Percentiles rank a stretch among this genome's conserved stretches.
Evolutionary conservation across 53 echinoderm and acorn worm species (phyloP).

Genomic region (Glandiceps talaboti): DNA sequence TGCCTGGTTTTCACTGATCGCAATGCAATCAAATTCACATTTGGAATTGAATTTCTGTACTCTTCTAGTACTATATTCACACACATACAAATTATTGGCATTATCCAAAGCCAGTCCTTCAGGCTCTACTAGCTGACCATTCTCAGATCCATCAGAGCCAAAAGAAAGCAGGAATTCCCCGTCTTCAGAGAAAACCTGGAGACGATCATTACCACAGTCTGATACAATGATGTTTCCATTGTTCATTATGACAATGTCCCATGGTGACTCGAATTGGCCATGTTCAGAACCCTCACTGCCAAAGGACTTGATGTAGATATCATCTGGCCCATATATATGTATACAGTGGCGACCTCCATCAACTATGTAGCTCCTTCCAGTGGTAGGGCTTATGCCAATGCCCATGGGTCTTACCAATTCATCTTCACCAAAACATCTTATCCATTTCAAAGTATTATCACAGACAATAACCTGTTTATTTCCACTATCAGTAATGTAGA

Average conservation of each 20-base stretch:
- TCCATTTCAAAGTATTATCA: conserved; percentile 50
- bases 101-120: neutral
- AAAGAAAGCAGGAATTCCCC: neutral
- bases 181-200: neutral
- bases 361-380: conserved; percentile 66
- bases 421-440: conserved; percentile 48
- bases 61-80: neutral
- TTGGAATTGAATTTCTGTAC: neutral
- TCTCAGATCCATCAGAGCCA: neutral
- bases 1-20: neutral
- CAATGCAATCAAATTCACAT: neutral
- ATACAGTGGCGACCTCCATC: conserved; percentile 84
- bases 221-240: conserved; percentile 77
- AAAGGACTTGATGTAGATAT: conserved; percentile 58
- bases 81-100: neutral
- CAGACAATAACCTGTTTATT: conserved; percentile 58
- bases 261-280: conserved; percentile 52
- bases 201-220: neutral
- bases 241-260: conserved; percentile 53
- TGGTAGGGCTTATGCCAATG: conserved; percentile 62
- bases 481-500: conserved; percentile 69
- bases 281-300: conserved; percentile 48
- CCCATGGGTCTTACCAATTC: conserved; percentile 66
- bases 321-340: conserved; percentile 27
- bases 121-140: neutral